These are phyloP conservation scores for Oscheius sp. DNA, from an alignment of 2,888 invertebrate genomes.

Conservation along the genomic window DNA sequence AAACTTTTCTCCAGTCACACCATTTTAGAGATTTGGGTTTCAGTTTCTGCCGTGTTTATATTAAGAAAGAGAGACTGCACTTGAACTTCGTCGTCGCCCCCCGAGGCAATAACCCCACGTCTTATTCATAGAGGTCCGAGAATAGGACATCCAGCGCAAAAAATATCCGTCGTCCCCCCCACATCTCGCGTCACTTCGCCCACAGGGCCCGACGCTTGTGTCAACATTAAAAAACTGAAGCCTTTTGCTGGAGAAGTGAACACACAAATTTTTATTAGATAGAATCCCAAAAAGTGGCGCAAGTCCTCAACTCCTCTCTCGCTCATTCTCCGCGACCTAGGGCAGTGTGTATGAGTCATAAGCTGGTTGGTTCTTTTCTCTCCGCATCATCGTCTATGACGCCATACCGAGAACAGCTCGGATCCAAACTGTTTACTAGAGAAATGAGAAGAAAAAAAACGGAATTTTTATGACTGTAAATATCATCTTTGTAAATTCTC, in stretches of 20 bases:
- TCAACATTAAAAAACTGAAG: slow-evolving; percentile 9
- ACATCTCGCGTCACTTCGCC: slow-evolving; percentile 17
- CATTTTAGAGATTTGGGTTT: no score
- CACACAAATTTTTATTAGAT: not conserved
- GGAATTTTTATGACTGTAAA: slow-evolving; percentile 5
- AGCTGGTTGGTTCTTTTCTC: slow-evolving; percentile 5
- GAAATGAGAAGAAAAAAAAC: not conserved
- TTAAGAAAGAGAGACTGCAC: no score
- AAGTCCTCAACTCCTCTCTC: not conserved
- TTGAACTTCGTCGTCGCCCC: not conserved
- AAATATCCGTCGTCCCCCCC: slow-evolving; percentile 15
- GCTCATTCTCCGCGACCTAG: not conserved
- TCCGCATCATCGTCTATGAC: not conserved
- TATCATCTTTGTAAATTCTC: not conserved
- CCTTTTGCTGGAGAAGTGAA: not conserved
- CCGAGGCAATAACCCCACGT: not conserved
- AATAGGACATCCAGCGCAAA: slow-evolving; percentile 9
- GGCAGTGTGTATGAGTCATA: not conserved
- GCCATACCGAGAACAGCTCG: slow-evolving; percentile 14
- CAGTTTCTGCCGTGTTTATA: no score
- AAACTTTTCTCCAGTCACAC: no score
- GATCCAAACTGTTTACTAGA: slow-evolving; percentile 16
- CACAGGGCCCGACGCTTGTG: slow-evolving; percentile 5
- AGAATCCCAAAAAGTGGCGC: not conserved
- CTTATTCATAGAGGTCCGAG: slow-evolving; percentile 19